Conservation (phyloP, 2,113 vertebrate species). For the Hassar affinis region DNA sequence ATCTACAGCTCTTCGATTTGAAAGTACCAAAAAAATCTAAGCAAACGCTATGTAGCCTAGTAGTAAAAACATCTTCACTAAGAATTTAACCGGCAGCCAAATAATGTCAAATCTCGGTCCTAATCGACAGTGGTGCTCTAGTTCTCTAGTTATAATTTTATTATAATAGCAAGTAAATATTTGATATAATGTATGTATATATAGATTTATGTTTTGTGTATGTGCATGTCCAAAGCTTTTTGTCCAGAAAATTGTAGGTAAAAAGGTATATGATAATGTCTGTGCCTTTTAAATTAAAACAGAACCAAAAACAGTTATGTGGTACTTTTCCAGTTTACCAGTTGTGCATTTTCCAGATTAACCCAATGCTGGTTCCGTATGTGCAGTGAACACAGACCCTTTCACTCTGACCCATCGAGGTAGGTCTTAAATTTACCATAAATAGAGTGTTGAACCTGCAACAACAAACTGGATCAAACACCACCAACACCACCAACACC, state of each 20-base stretch:
- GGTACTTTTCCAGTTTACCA: slow-evolving; percentile 47
- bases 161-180: not conserved
- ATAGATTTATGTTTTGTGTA: not conserved
- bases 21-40: not conserved
- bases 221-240: not conserved
- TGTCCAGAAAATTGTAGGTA: slow-evolving; percentile 16
- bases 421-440: slow-evolving; percentile 46
- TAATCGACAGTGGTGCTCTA: not conserved
- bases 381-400: slow-evolving; percentile 40
- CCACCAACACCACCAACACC: slow-evolving; percentile 16
- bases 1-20: not conserved
- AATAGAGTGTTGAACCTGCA: slow-evolving; percentile 62
- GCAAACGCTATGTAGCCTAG: not conserved
- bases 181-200: not conserved
- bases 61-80: not conserved
- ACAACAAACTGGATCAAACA: slow-evolving; percentile 50
- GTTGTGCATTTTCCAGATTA: slow-evolving; percentile 47
- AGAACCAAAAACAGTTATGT: slow-evolving; percentile 33
- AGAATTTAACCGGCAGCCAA: not conserved
- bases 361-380: slow-evolving; percentile 43
- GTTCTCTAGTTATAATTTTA: not conserved
- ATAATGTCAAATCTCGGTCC: not conserved
- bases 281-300: slow-evolving; percentile 69
- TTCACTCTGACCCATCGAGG: slow-evolving; percentile 20
- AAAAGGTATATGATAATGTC: slow-evolving; percentile 68